These are phyloP conservation scores for Gymnocypris eckloni DNA, from an alignment of 2,797 vertebrate genomes.

Conservation along the genomic window DNA sequence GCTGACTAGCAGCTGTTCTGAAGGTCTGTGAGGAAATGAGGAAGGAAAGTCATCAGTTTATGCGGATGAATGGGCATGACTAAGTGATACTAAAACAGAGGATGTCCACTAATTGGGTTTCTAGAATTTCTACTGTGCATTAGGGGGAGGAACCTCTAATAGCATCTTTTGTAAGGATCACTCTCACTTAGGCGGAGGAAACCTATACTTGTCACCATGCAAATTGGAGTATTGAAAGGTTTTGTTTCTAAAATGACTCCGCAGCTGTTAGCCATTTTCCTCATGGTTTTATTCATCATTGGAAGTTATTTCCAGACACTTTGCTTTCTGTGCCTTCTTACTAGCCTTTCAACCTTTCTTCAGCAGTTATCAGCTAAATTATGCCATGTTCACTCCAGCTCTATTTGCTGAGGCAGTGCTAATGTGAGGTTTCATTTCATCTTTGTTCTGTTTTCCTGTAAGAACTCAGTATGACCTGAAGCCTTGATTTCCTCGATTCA, in stretches of 20 bases:
- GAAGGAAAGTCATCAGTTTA: conserved; percentile 40
- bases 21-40: conserved; percentile 61
- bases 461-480: conserved; percentile 9
- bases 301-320: conserved; percentile 13
- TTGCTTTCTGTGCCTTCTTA: background rate
- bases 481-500: background rate
- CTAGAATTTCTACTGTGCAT: conserved; percentile 16
- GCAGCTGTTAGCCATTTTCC: background rate
- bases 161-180: conserved; percentile 1
- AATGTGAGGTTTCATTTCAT: conserved; percentile 24
- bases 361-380: background rate
- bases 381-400: background rate
- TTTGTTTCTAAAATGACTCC: background rate
- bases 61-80: conserved; percentile 41
- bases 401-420: background rate
- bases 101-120: conserved; percentile 31
- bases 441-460: conserved; percentile 28
- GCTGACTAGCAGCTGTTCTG: conserved; percentile 73
- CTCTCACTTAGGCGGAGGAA: background rate
- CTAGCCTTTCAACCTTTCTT: background rate
- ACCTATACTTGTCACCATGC: conserved; percentile 6
- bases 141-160: conserved; percentile 5
- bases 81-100: conserved; percentile 42
- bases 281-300: background rate
- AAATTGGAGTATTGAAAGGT: background rate